Evolutionary conservation across 2,888 invertebrate species (phyloP).

Genomic region (Lithosia quadra): DNA sequence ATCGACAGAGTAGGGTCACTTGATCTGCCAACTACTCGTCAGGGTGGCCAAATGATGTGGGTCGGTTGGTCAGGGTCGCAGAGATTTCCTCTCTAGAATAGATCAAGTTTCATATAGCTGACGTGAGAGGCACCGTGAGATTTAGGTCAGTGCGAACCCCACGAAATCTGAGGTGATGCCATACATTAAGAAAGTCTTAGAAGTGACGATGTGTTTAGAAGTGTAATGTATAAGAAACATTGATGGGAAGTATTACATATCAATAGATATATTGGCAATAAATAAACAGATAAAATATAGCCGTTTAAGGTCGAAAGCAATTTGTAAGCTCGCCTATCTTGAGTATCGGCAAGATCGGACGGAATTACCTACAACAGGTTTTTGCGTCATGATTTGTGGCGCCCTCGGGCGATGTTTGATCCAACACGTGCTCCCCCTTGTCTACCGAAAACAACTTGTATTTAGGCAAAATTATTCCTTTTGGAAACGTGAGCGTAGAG

Average conservation of each 20-base stretch:
- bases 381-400: slow-evolving; percentile 83
- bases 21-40: too few relatives aligned
- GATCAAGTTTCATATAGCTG: too few relatives aligned
- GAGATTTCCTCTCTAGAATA: too few relatives aligned
- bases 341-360: slow-evolving; percentile 75
- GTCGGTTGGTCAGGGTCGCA: too few relatives aligned
- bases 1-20: too few relatives aligned
- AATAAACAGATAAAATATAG: slow-evolving; percentile 82
- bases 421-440: slow-evolving; percentile 76
- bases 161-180: too few relatives aligned
- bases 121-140: too few relatives aligned
- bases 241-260: slow-evolving; percentile 56
- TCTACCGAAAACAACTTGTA: slow-evolving; percentile 75
- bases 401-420: slow-evolving; percentile 80
- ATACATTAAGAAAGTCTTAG: too few relatives aligned
- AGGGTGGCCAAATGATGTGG: too few relatives aligned
- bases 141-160: slow-evolving; percentile 5
- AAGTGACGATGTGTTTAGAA: slow-evolving; percentile 30
- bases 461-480: slow-evolving; percentile 77
- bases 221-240: slow-evolving; percentile 30
- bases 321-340: slow-evolving; percentile 80
- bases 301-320: slow-evolving; percentile 81
- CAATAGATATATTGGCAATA: slow-evolving; percentile 71
- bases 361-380: slow-evolving; percentile 84
- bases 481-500: slow-evolving; percentile 54